A percentile compares a stretch with the other conserved stretches of the same genome.
Evolutionary conservation across 2,888 invertebrate genomes (phyloP).

Genomic region (Spialia ferax): DNA sequence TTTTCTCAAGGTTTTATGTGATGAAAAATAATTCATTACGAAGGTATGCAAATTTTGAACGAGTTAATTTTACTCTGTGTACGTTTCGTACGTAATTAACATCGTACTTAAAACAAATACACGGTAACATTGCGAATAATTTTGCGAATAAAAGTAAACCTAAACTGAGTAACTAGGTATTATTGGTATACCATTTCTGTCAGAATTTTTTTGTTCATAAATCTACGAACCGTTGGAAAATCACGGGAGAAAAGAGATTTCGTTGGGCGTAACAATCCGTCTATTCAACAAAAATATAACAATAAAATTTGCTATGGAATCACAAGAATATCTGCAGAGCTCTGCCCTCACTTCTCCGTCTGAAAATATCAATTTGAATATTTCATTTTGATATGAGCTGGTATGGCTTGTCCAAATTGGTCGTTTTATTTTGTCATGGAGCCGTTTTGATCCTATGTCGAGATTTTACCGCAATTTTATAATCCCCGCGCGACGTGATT

Average conservation of each 20-base stretch:
- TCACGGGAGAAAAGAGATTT: conserved; percentile 31
- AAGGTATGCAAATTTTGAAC: too few relatives aligned
- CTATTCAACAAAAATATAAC: conserved; percentile 36
- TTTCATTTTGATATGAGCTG: conserved; percentile 37
- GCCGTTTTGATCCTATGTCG: conserved; percentile 62
- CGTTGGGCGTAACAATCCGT: conserved; percentile 30
- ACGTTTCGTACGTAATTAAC: not conserved
- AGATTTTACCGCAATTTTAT: conserved; percentile 72
- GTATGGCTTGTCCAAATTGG: conserved; percentile 49
- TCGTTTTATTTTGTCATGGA: conserved; percentile 55
- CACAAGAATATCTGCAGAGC: conserved; percentile 31
- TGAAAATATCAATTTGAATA: conserved; percentile 39
- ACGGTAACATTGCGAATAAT: not conserved
- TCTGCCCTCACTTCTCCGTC: not conserved
- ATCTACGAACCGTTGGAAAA: conserved; percentile 11
- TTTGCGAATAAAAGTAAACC: not conserved
- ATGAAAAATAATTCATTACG: too few relatives aligned
- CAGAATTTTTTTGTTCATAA: conserved; percentile 5
- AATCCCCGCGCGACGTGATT: conserved; percentile 71
- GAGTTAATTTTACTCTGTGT: too few relatives aligned
- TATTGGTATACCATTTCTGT: not conserved
- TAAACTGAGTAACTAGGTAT: not conserved
- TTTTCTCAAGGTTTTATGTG: too few relatives aligned
- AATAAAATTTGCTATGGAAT: conserved; percentile 31
- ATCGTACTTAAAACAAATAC: not conserved